Evolutionary conservation across 2,113 vertebrate species (phyloP), one percentile per base, ranked within the genome.

Genomic region (Conger conger): DNA sequence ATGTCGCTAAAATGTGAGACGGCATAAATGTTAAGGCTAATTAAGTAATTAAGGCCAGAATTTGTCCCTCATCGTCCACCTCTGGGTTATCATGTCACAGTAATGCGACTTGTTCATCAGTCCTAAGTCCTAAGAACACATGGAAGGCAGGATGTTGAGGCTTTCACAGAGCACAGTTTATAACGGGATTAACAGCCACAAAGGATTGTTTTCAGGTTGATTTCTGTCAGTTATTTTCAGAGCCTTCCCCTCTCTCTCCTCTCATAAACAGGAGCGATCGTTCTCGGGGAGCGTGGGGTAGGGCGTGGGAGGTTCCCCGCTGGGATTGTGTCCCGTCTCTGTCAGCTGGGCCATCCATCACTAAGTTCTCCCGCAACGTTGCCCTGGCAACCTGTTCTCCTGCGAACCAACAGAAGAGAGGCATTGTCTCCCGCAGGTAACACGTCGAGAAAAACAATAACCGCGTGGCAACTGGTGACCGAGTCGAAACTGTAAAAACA

Each of bases 321-420:
- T 33, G 68, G 68, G 68, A 73, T 33, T 33, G 68, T 30, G 68
- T 73, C 68, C 68, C 33, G 68, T 73, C 68, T 73, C 68, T 33
- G 11, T 73, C n/a, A 73, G 68, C 68, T 30, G 68, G 68, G n/a
- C 68, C 68, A 33, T 73, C 68, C 68, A 73, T 73, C 68, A 73
- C 27, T n/a, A n/a, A 73, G 9, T 73, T 73, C n/a, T 73, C 68
- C 30, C 15, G 68, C 68, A 73, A 73, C 11, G n/a, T 73, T 73
- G 27, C 68, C 68, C 68, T 73, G 68, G 68, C 68, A 73, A 73
- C 68, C 6, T 33, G n/a, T 33, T 73, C 68, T 30, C 68, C 27
- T 4, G 68, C 33, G 68, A 73, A 73, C 68, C n/a, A 11, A 2
- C 68, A 73, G 68, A 13, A n/a, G 60, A 23, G 13, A 57, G 40